A percentile compares a stretch with the other conserved stretches of the same genome.
These are phyloP conservation scores for Entelurus aequoreus DNA, from an alignment of 2,113 vertebrate species.

Conservation along the genomic window DNA sequence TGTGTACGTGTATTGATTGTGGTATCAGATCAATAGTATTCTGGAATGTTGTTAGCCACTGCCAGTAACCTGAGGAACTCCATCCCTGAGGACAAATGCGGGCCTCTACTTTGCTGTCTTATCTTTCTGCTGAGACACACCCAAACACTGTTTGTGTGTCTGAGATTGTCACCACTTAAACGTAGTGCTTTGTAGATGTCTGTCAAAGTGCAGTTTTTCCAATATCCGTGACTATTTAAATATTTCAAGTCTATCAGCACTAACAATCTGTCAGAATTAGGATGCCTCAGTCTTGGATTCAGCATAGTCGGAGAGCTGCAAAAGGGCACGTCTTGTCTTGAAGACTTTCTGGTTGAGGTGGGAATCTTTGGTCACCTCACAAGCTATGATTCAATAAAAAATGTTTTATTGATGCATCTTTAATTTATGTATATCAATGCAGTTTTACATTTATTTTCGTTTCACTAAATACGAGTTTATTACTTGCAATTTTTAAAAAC, in stretches of 20 bases:
- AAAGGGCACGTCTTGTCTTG: not conserved
- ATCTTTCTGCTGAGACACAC: slow-evolving; percentile 13
- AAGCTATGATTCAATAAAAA: no score
- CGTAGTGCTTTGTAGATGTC: not conserved
- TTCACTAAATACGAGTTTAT: no score
- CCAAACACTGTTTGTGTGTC: slow-evolving; percentile 17
- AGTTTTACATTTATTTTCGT: no score
- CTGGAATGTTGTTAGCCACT: slow-evolving; percentile 16
- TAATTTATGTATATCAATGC: no score
- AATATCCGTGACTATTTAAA: not conserved
- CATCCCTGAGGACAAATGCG: slow-evolving; percentile 11
- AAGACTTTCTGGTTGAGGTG: not conserved
- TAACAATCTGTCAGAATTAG: not conserved
- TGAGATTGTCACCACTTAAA: not conserved
- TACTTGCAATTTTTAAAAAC: no score
- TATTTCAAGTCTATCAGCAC: not conserved
- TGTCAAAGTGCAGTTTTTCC: not conserved
- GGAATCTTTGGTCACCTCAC: no score
- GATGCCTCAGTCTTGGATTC: not conserved
- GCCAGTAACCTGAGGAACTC: slow-evolving; percentile 37
- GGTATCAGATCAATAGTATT: slow-evolving; percentile 27
- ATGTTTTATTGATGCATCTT: no score
- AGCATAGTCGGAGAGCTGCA: not conserved
- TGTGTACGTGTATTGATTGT: slow-evolving; percentile 33
- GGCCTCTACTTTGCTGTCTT: slow-evolving; percentile 3